phyloP scores from a whole-genome alignment of 2,113 vertebrate species.

The Notarius quadriscutis region DNA sequence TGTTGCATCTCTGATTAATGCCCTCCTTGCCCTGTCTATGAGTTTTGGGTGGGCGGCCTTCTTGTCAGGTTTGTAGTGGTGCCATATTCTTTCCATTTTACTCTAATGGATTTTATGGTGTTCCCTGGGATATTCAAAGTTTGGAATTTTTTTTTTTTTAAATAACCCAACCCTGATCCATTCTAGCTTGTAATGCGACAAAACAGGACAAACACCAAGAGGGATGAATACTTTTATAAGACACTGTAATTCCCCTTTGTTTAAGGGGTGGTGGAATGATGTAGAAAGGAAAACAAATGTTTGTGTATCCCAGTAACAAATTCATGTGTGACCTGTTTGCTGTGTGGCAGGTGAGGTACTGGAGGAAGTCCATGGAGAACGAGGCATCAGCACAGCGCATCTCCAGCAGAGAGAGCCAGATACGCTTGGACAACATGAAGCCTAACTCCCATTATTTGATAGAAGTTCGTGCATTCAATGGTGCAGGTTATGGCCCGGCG shows the following conservation, averaged over 20 bases:
- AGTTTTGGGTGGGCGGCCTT: too few species aligned
- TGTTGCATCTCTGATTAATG: too few species aligned
- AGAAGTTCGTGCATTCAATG: conserved; percentile 87
- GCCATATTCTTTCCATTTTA: too few species aligned
- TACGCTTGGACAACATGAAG: conserved; percentile 82
- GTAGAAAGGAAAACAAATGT: neutral
- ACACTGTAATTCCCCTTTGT: neutral
- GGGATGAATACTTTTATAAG: too few species aligned
- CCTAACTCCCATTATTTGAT: conserved; percentile 83
- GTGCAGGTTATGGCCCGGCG: conserved; percentile 85
- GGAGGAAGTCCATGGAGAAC: conserved; percentile 79
- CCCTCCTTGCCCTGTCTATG: too few species aligned
- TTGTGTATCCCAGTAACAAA: neutral
- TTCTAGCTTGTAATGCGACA: too few species aligned
- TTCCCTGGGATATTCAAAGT: too few species aligned
- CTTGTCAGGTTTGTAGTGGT: too few species aligned
- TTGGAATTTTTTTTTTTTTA: too few species aligned
- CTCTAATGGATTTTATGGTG: too few species aligned
- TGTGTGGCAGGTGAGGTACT: conserved; percentile 83
- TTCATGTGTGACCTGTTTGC: neutral
- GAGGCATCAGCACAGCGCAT: conserved; percentile 82
- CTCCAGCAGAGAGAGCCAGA: conserved; percentile 80
- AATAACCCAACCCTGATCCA: too few species aligned
- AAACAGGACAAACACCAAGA: too few species aligned
- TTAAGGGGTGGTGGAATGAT: neutral